A percentile compares a stretch with the other conserved stretches of the same genome.
Conservation (phyloP, 2,888 invertebrate species). For the Limnephilus lunatus region DNA sequence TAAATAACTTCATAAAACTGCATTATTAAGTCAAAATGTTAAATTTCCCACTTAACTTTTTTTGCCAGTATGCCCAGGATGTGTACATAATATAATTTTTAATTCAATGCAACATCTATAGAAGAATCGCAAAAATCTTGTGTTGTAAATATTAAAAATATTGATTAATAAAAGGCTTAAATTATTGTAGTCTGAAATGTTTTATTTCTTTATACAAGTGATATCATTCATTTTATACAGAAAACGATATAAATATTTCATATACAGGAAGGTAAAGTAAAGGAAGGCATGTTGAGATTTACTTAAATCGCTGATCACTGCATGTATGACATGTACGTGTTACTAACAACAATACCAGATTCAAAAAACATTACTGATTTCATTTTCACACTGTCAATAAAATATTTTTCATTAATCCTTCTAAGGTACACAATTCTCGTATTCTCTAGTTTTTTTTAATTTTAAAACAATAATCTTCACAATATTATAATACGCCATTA, state of each 20-base stretch:
- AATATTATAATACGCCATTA: not conserved
- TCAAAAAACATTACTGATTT: not conserved
- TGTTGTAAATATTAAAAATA: not conserved
- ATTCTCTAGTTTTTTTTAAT: not conserved
- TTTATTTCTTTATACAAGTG: constrained; percentile 2
- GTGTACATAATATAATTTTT: not conserved
- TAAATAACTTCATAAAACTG: too few relatives aligned
- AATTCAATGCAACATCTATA: too few relatives aligned
- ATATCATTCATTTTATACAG: not conserved
- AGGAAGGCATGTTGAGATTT: not conserved
- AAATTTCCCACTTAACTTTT: not conserved
- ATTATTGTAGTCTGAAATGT: not conserved
- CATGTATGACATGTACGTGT: too few relatives aligned
- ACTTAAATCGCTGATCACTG: not conserved
- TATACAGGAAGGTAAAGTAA: not conserved
- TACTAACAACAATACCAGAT: not conserved
- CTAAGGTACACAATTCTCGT: not conserved
- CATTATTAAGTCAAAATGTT: too few relatives aligned
- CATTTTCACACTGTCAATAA: not conserved
- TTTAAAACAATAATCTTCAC: not conserved
- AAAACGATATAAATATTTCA: not conserved
- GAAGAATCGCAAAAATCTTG: not conserved
- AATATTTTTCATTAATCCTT: not conserved
- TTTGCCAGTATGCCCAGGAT: not conserved
- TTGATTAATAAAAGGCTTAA: not conserved